Percentiles rank a stretch among this genome's conserved stretches.
phyloP scores from a whole-genome alignment of 1,140 invertebrate genomes.

The Dryas iulia region DNA sequence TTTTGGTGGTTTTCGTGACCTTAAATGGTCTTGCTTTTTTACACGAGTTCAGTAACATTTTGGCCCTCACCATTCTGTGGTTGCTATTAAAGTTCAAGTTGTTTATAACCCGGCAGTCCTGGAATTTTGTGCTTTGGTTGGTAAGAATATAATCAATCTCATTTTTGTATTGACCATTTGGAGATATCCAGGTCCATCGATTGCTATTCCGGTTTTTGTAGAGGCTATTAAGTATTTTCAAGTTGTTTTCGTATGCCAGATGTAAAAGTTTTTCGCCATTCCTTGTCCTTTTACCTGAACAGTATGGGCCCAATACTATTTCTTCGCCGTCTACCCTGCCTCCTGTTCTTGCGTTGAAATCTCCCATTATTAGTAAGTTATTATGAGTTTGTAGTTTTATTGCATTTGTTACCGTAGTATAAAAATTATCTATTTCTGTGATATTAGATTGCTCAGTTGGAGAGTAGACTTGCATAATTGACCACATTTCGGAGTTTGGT shows the following conservation, averaged over 20 bases:
- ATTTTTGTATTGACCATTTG: too few relatives aligned
- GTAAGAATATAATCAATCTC: too few relatives aligned
- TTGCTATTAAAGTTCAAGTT: too few relatives aligned
- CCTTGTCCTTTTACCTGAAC: conserved; percentile 21
- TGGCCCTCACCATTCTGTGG: too few relatives aligned
- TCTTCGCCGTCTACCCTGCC: conserved; percentile 17
- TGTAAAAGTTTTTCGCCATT: conserved; percentile 20
- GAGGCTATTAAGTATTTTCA: conserved; percentile 19
- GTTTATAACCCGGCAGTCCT: too few relatives aligned
- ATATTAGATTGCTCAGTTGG: conserved; percentile 31
- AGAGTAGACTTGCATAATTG: conserved; percentile 34
- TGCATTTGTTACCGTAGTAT: conserved; percentile 20
- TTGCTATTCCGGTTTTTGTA: conserved; percentile 14
- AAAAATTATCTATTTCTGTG: conserved; percentile 19
- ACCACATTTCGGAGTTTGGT: conserved; percentile 30
- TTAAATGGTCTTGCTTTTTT: too few relatives aligned
- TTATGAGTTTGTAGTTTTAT: conserved; percentile 26
- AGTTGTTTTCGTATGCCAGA: conserved; percentile 20
- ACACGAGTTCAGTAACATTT: too few relatives aligned
- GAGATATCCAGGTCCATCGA: conserved; percentile 26
- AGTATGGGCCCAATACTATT: too few relatives aligned
- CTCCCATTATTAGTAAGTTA: conserved; percentile 32
- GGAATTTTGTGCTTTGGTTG: too few relatives aligned
- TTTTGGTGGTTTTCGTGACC: too few relatives aligned
- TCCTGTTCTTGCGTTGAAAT: too few relatives aligned